These are phyloP conservation scores for Epirrhoe tristata DNA, from an alignment of 2,888 invertebrate genomes.

Conservation along the genomic window DNA sequence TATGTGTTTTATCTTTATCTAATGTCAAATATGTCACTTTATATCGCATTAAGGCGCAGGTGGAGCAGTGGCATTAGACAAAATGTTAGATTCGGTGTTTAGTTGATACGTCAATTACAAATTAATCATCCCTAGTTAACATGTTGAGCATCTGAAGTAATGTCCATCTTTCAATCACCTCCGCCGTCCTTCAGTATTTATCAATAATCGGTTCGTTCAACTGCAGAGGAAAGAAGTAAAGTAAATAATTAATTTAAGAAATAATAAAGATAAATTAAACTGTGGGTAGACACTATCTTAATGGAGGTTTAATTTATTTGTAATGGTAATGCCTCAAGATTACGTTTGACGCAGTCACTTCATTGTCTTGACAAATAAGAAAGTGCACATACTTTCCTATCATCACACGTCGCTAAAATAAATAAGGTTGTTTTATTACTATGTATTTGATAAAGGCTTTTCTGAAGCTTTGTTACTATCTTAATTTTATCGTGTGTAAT, in stretches of 20 bases:
- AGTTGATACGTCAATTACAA: neutral
- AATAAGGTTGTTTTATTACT: constrained; percentile 17
- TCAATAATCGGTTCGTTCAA: constrained; percentile 59
- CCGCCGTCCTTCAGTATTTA: constrained; percentile 57
- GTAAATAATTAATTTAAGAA: constrained; percentile 36
- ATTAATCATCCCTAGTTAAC: constrained; percentile 8
- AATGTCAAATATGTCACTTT: too few species aligned
- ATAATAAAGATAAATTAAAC: constrained; percentile 33
- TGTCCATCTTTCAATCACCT: constrained; percentile 45
- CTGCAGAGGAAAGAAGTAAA: constrained; percentile 44
- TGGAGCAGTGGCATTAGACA: too few species aligned
- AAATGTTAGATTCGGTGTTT: neutral
- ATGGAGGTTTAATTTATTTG: constrained; percentile 38
- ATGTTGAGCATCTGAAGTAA: constrained; percentile 20
- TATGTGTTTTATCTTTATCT: too few species aligned
- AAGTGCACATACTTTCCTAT: constrained; percentile 20
- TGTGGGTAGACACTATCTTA: constrained; percentile 33
- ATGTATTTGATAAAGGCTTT: constrained; percentile 12
- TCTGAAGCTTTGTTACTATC: neutral
- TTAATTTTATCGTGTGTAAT: neutral
- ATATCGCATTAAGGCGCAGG: too few species aligned
- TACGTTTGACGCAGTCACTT: constrained; percentile 29
- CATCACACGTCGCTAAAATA: constrained; percentile 13
- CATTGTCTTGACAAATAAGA: constrained; percentile 26
- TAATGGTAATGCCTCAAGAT: constrained; percentile 30